Base-by-base conservation (phyloP, 2,888 invertebrate genomes). In the Pristionchus arcanus region DNA sequence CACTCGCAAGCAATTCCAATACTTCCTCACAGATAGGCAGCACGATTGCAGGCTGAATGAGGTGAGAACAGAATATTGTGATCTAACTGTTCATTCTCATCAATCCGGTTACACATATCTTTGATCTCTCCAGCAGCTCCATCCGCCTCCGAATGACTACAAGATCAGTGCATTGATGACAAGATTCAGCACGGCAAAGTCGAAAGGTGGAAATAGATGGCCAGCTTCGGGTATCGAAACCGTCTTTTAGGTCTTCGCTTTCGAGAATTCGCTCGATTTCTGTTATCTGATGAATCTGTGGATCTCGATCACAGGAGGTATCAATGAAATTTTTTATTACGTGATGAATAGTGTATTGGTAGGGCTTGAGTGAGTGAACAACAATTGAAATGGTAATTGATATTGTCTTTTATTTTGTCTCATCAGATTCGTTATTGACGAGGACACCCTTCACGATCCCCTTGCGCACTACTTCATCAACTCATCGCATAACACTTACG, bases 281-380 rank as follows among this genome's bases (percentile, higher is more conserved):
- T 99, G 93, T 98, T 99, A 98, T 98, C 98, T 0, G 98, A 98
- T 95, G 98, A 99, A 96, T 98, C 99, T 96, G 98, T 98, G 0
- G 98, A 98, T 0, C 98, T 98, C 92, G 98, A 98, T 96, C 96
- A 98, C 92, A 98, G 34, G 49, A 71, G 87, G 87, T 87, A 31
- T 3, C 21, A 25, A 37, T 83, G 28, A 28, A 25, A n/a, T 83
- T 74, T 99, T 96, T 97, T 98, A 25, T 96, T 25, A 5, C 11
- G 13, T n/a, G 21, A 2, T n/a, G 28, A 68, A 68, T 15, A 37
- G 77, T 37, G 4, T 42, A 25, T n/a, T 37, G 42, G 9, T 42
- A 9, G 9, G 42, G 42, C 42, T 9, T 42, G n/a, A 5, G 42
- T 42, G 42, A 9, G 42, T 42, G n/a, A n/a, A n/a, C n/a, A n/a